Base-by-base conservation (phyloP, 2,888 invertebrate species). In the Mesorhabditis sp. region DNA sequence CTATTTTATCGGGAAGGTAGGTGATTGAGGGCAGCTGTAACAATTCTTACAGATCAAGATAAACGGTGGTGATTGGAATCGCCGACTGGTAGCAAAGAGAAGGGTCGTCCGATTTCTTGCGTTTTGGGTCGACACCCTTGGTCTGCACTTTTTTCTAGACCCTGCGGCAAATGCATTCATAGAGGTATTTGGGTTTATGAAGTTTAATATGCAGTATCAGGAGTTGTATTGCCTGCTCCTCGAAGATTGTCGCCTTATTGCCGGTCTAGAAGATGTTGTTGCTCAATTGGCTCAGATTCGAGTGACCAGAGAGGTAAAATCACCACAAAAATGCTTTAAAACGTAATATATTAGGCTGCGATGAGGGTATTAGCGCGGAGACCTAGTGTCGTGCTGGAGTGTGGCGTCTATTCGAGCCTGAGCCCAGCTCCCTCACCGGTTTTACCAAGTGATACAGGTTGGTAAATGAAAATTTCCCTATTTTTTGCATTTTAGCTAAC, bases 71-170 rank as follows among this genome's bases (percentile, higher is more conserved):
- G 58, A 50, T 50, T 50, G 58, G 58, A 50, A 50, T 50, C 58
- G 7, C n/a, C 58, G 58, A 50, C 7, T 50, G 58, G 5, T 62
- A 42, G 62, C 45, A 10, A 79, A 92, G 86, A 89, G 91, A 79
- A 89, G 92, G 73, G 92, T 92, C 13, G 90, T 92, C 65, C 90
- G 91, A 78, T 93, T 93, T 87, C 90, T 92, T 67, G 90, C 91
- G 81, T 89, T 90, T 80, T 92, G 92, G 92, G 90, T 91, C 63
- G 89, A 89, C 76, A 90, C 91, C 4, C 90, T 92, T 67, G 88
- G 91, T 4, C 90, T 91, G 82, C 91, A 91, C 4, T 92, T 92
- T 75, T 91, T 91, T 82, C 91, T 92, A 80, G 92, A 92, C 86
- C 89, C 90, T 28, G 89, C 89, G 45, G 90, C 91, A 42, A 89